A percentile compares a stretch with the other conserved stretches of the same genome.
Evolutionary conservation across 2,797 vertebrate species (phyloP).

Genomic region (Margarornis squamiger): DNA sequence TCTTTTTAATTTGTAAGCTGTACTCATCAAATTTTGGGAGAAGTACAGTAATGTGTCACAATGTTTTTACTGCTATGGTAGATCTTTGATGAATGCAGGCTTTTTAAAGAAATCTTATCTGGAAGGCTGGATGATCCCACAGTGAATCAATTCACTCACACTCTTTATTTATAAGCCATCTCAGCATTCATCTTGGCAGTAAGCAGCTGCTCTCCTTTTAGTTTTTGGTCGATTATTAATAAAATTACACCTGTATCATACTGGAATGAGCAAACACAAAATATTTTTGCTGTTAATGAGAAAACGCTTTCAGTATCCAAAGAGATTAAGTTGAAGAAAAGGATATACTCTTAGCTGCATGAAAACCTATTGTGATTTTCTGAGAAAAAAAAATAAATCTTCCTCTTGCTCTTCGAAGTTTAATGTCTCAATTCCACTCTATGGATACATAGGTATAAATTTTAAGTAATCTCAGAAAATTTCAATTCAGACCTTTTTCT

Average conservation of each 20-base stretch:
- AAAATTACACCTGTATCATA: background rate
- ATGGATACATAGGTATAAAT: background rate
- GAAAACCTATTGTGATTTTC: background rate
- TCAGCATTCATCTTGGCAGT: background rate
- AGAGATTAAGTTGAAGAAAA: background rate
- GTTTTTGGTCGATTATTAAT: background rate
- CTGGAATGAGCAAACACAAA: background rate
- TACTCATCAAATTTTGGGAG: background rate
- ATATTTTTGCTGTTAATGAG: background rate
- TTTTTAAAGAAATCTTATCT: background rate
- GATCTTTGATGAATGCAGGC: background rate
- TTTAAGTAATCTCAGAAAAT: background rate
- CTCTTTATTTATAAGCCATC: background rate
- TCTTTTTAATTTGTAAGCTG: background rate
- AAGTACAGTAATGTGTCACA: background rate
- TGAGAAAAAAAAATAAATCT: background rate
- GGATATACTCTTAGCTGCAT: background rate
- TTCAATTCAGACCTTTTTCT: background rate
- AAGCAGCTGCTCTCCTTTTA: background rate
- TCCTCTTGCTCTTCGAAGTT: background rate
- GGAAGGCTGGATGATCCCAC: background rate
- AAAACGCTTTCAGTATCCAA: background rate
- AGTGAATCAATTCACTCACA: background rate
- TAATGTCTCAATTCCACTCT: background rate
- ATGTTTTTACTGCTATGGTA: background rate